These are phyloP conservation scores for Anticlea derivata DNA, from an alignment of 2,888 invertebrate genomes.

Conservation along the genomic window DNA sequence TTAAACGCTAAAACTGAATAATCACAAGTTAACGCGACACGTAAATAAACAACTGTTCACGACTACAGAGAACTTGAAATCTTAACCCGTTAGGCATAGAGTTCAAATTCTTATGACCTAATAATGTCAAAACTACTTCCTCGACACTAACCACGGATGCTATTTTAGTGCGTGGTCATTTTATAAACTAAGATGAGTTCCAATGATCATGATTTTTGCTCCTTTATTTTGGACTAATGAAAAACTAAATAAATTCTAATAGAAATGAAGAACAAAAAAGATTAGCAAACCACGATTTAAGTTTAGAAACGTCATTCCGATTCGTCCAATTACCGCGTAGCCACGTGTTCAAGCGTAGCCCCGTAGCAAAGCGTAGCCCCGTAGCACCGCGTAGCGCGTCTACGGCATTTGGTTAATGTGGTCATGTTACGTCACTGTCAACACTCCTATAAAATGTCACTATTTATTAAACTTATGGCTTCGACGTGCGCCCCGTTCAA, in stretches of 20 bases:
- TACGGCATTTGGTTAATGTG: slow-evolving; percentile 32
- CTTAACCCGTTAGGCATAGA: neutral
- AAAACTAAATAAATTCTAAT: too few species aligned
- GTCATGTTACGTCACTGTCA: slow-evolving; percentile 44
- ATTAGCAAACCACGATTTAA: slow-evolving; percentile 10
- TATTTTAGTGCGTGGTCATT: neutral
- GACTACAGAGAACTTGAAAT: neutral
- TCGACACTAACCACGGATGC: neutral
- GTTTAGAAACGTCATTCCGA: slow-evolving; percentile 20
- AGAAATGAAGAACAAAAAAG: too few species aligned
- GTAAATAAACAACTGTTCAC: slow-evolving; percentile 7
- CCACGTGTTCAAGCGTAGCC: slow-evolving; percentile 41
- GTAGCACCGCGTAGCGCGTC: slow-evolving; percentile 36
- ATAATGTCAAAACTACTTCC: neutral
- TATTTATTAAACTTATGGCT: slow-evolving; percentile 43
- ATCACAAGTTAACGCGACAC: slow-evolving; percentile 3
- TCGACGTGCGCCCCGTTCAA: slow-evolving; percentile 64
- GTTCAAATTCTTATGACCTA: neutral
- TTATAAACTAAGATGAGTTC: neutral
- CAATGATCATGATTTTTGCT: neutral
- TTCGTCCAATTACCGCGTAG: slow-evolving; percentile 39
- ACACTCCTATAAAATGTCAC: slow-evolving; percentile 42
- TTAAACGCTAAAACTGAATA: slow-evolving; percentile 20
- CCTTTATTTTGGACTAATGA: too few species aligned
- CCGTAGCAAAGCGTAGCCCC: slow-evolving; percentile 33